Base-by-base conservation (phyloP, 2,113 vertebrate species). In the Elephantulus edwardii region DNA sequence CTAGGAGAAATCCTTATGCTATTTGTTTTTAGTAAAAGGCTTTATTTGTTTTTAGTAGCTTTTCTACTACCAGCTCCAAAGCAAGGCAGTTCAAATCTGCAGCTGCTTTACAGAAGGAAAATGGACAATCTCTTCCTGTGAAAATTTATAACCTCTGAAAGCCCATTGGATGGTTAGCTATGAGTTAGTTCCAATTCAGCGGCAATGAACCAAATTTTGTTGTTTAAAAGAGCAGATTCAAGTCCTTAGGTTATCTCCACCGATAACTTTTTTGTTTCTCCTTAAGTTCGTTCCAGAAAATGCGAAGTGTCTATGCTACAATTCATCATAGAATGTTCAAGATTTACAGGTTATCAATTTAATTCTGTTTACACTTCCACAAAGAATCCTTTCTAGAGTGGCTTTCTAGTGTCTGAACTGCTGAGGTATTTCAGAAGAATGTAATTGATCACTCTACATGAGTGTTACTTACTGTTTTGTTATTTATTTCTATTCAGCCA, bases 281-380 rank as follows among this genome's bases (percentile, higher is more conserved):
- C 30, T 87, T 24, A 81, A 77, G 11, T 71, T 56, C 3, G 8
- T 58, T 72, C 56, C 84, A 42, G 78, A 68, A 86, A 74, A 48
- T 8, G 81, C 16, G n/a, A 24, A 58, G 22, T 16, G 62, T 87
- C 33, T 74, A 35, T 76, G 12, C 75, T 80, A 79, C 42, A 28
- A 17, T 24, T 76, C 44, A 76, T 44, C 14, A 62, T 13, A 20
- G 9, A 70, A 38, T 50, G 40, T 30, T 77, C 20, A 48, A 20
- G 17, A 44, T 30, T 74, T 62, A 88, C 5, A 35, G n/a, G 44
- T 26, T 28, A 89, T 28, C 13, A 6, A 71, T 54, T 64, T 78
- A 72, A 22, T 38, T 83, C 5, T 70, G 83, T 85, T 93, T 42
- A 48, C 62, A 75, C 28, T 95, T 52, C 3, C 35, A 86, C 77